Base-by-base conservation (phyloP, 2,888 invertebrate genomes). In the Neria commutata region DNA sequence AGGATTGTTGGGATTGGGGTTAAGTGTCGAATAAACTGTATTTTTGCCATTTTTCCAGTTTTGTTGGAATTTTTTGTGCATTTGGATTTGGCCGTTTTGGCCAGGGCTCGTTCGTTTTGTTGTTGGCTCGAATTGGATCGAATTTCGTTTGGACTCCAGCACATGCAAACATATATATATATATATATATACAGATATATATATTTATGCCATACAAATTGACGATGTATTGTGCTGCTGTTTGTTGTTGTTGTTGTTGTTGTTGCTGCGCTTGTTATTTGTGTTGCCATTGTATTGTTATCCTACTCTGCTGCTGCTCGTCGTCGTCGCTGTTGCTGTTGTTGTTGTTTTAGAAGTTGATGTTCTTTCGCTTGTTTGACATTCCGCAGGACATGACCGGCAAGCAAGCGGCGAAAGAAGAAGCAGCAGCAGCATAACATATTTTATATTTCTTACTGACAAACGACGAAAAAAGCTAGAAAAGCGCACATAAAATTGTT, bases 361-460 rank as follows among this genome's bases (percentile, higher is more conserved):
- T 71, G 75, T 54, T 72, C 66, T 55, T 67, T 71, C 70, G 72
- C 67, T 74, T 70, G 72, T 64, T 72, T 72, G 70, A 75, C 76
- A 75, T 72, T 76, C 71, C 72, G 68, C 76, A 73, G 73, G 68
- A 74, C 74, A 70, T 67, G 67, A 56, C 55, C 65, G 42, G 55
- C 40, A 58, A 29, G 49, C 46, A 57, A 45, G 54, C 48, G 48
- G 40, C 23, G 19, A 56, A 51, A 60, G 47, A 57, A 50, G 48
- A 64, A 47, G 58, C 54, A 54, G 49, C 61, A 60, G 56, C 47
- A 46, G 16, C 60, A 53, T 49, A 66, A 61, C 76, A 75, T 75
- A 75, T 75, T 75, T 75, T 72, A 75, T 71, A 70, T 67, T 62
- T 61, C 73, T 71, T 75, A 75, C 75, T 76, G 75, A 75, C 72